phyloP scores from a whole-genome alignment of 2,797 vertebrate genomes.

The Molossus alvarezi region DNA sequence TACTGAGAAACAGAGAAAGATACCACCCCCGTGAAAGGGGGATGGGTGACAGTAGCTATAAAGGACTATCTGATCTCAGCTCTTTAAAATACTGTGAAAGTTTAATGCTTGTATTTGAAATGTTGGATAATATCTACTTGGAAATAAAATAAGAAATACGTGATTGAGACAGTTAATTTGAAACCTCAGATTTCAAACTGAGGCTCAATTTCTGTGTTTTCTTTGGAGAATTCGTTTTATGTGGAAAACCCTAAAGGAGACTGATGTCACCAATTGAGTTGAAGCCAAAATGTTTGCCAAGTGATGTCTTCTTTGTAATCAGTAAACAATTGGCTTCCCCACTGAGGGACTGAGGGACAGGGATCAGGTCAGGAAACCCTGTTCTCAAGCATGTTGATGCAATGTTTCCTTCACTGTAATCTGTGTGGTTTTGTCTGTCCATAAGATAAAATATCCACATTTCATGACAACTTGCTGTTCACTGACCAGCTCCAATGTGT shows the following conservation, averaged over 20 bases:
- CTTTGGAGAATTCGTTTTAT: conserved; percentile 88
- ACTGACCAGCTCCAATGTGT: conserved; percentile 54
- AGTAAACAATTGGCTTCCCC: conserved; percentile 83
- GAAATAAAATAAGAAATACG: conserved; percentile 79
- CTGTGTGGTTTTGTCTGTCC: conserved; percentile 53
- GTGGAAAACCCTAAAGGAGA: conserved; percentile 90
- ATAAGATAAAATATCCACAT: neutral
- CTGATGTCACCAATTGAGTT: conserved; percentile 90
- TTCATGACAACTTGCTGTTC: conserved; percentile 65
- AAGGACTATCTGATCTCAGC: conserved; percentile 74
- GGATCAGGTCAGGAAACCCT: conserved; percentile 67
- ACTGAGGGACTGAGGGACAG: conserved; percentile 59
- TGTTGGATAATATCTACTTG: conserved; percentile 80
- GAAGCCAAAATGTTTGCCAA: conserved; percentile 90
- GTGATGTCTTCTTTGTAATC: conserved; percentile 87
- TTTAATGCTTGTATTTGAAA: conserved; percentile 72
- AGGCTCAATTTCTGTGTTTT: conserved; percentile 86
- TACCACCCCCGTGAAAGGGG: conserved; percentile 5
- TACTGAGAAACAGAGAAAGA: conserved; percentile 63
- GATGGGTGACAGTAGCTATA: conserved; percentile 3
- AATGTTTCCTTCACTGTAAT: conserved; percentile 69
- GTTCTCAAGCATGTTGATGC: conserved; percentile 71
- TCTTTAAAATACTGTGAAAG: conserved; percentile 59
- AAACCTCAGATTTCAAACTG: conserved; percentile 88
- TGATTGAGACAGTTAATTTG: conserved; percentile 81